Base-by-base conservation (phyloP, 1,140 invertebrate genomes). In the Pseudomyrmex pallidus region DNA sequence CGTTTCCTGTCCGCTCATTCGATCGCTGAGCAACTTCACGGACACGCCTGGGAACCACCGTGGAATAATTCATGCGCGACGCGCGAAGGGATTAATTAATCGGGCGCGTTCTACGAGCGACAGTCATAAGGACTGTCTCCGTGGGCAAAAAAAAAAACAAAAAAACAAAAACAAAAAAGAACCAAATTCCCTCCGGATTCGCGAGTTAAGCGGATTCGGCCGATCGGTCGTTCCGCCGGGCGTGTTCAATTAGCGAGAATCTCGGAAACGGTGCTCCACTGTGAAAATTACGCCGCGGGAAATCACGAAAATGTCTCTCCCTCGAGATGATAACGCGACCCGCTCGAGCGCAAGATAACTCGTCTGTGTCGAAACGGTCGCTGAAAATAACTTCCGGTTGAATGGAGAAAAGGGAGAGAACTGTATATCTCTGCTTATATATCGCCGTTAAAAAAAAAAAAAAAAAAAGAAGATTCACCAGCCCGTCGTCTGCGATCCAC, bases 181-280 rank as follows among this genome's bases (percentile, higher is more conserved):
- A 8, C 15, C 13, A 70, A 54, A 68, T 68, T 54, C 22, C 2
- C 25, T 1, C 12, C 13, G n/a, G 76, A 80, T 72, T 80, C 76
- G 54, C n/a, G 76, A 72, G 76, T 80, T 80, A 72, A 80, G 66
- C 76, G 66, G 76, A 80, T 80, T 80, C n/a, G 44, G 76, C 67
- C 54, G 76, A 80, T 80, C 66, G 76, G 52, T 72, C 76, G 64
- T 70, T 70, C 44, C 44, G 22, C 5, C 44, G 54, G 76, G 76
- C 66, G 66, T 70, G 76, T 80, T 80, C 76, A 80, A 80, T 80
- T 80, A 80, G 66, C 20, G 44, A 17, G 54, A 80, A 80, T 46
- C 54, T 25, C 15, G 66, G 10, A 66, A 57, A 59, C 22, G 64
- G 35, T 13, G 68, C 68, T 68, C 7, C 61, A 7, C 5, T 15